Evolutionary conservation across 2,888 invertebrate species (phyloP), one percentile per base, ranked within the genome.

Genomic region (Labia minor): DNA sequence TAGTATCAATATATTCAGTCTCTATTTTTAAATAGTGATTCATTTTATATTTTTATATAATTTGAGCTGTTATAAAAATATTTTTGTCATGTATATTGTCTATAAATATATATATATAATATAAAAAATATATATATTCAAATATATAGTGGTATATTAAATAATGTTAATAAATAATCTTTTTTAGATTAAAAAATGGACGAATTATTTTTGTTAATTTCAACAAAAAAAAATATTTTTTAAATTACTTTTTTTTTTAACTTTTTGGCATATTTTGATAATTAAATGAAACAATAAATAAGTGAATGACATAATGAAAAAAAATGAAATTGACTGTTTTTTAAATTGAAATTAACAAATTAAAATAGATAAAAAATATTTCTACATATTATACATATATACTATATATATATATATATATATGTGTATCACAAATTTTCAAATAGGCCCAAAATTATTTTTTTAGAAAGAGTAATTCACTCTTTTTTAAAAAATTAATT

Each of bases 11-110:
- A 49, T 49, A 49, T 49, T 49, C 49, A 49, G 49, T 49, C 49
- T 49, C 49, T 49, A 16, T 49, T 49, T n/a, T n/a, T 8, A 49
- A 49, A 49, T 49, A 49, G 49, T 49, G 16, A 49, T 49, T 4
- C 49, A n/a, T 49, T 49, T 8, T 49, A 49, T 49, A 11, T n/a
- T 49, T 49, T 49, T 49, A n/a, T 49, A 26, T 26, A 26, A 26
- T 49, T 49, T 49, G 49, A 49, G 49, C 49, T 49, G 49, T 49
- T 49, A 49, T 49, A n/a, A 49, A 49, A 49, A 49, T 49, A 49
- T 49, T 49, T n/a, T 49, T 49, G 49, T 49, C 49, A 49, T 49
- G 49, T 49, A 49, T 49, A 8, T 10, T 14, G 14, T 49, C 16
- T 49, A 49, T 49, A n/a, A n/a, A 49, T n/a, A 49, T 49, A 49